Conservation (phyloP, 2,797 vertebrate genomes). For the Gallinago nigripennis region DNA sequence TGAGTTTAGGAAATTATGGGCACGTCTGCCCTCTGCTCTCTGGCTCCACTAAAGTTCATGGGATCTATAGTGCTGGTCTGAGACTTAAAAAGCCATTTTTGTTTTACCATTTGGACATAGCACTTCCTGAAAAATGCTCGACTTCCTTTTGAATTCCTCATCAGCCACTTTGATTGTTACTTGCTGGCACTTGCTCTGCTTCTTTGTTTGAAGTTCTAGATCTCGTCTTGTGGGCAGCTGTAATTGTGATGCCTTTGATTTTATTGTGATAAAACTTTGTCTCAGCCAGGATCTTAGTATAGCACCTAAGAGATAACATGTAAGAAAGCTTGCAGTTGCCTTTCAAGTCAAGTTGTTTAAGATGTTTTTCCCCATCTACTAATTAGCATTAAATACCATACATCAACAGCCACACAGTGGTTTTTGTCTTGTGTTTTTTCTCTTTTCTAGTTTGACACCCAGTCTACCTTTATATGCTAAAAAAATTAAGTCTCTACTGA, state of each 20-base stretch:
- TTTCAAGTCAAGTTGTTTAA: background rate
- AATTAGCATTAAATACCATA: background rate
- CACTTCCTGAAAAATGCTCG: background rate
- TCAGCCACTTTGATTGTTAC: background rate
- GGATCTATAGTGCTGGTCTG: background rate
- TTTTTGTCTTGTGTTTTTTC: background rate
- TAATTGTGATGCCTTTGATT: background rate
- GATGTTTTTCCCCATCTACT: background rate
- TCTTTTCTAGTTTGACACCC: background rate
- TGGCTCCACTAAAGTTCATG: accelerated
- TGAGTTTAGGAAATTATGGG: background rate
- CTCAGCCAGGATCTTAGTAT: background rate
- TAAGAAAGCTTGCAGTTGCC: background rate
- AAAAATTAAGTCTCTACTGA: background rate
- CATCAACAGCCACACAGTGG: background rate
- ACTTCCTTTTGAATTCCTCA: background rate
- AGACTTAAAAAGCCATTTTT: background rate
- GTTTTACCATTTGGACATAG: background rate
- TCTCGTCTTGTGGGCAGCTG: background rate
- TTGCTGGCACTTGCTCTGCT: background rate
- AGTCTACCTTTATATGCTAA: background rate
- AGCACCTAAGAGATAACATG: background rate
- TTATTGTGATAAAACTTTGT: background rate
- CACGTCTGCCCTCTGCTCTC: background rate
- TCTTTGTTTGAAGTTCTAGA: background rate